Evolutionary conservation across 1,140 invertebrate genomes (phyloP), one percentile per base, ranked within the genome.

Genomic region (Rhyacophila brunnea): DNA sequence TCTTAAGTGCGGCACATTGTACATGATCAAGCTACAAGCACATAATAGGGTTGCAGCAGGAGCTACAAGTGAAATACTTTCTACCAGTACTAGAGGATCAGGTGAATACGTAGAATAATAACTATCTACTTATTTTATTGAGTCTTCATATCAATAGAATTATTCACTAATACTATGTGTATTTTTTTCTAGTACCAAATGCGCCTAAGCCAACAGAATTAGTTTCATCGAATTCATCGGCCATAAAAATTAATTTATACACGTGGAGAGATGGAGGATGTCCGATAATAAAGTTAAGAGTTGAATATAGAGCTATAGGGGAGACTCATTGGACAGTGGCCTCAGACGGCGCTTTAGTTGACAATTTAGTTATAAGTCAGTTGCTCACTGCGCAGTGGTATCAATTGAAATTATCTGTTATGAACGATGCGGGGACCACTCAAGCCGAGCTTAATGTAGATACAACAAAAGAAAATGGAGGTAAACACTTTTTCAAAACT

Each of bases 261-360:
- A 84, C 86, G 13, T 93, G 90, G 90, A 82, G 85, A 45, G 85
- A 87, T 62, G 87, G 87, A 32, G 90, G 90, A 44, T 95, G 92
- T 75, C 84, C 90, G 0, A 91, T 95, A 67, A 80, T 85, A 7
- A 88, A 87, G 60, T 93, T 91, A 69, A 85, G 86, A 2, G 83
- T 94, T 0, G 86, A 90, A 46, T 93, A 93, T 70, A 83, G 86
- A 66, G 72, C 78, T 10, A 77, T 79, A 66, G 72, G 43, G 68
- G 74, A 19, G 68, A 70, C 55, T 60, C 71, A 54, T 58, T 85
- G 72, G 83, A 80, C 71, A 64, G 70, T 76, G 1, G 76, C 81
- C 0, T 78, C 79, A 0, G 80, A 74, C 23, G 73, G 74, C 38
- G 78, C 79, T 5, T 79, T 77, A 1, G 64, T 67, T 19, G 79